Evolutionary conservation across 2,113 vertebrate genomes (phyloP).

Genomic region (Pterocles burchelli): DNA sequence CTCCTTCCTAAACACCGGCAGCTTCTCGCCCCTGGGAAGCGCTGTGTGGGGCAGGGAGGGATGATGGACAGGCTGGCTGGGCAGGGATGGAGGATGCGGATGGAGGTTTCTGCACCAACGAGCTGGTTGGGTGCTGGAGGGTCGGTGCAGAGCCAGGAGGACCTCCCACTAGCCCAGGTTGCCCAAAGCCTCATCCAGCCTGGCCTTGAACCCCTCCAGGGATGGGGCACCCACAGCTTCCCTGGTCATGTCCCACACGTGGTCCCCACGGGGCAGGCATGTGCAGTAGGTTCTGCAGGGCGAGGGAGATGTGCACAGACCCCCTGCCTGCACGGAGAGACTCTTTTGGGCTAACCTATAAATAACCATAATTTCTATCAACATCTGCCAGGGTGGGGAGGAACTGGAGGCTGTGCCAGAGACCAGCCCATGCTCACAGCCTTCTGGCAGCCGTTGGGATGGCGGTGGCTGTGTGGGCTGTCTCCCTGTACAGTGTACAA

Average conservation of each 20-base stretch:
- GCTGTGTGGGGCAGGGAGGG: neutral
- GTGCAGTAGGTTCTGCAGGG: neutral
- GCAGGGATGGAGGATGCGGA: neutral
- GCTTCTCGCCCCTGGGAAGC: neutral
- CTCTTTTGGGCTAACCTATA: slow-evolving; percentile 6
- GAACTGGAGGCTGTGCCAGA: slow-evolving; percentile 42
- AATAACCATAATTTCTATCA: slow-evolving; percentile 42
- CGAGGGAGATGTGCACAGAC: neutral
- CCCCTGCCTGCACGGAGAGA: neutral
- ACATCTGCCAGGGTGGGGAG: slow-evolving; percentile 39
- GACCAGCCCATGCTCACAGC: slow-evolving; percentile 38
- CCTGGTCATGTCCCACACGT: neutral
- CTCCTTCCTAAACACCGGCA: neutral
- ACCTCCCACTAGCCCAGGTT: neutral
- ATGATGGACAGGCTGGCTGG: neutral
- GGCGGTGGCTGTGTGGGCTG: slow-evolving; percentile 34
- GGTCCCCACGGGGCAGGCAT: neutral
- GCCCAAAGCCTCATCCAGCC: no score
- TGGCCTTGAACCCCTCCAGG: no score
- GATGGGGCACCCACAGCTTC: no score
- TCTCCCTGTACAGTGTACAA: slow-evolving; percentile 44
- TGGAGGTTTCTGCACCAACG: neutral
- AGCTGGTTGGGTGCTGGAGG: neutral
- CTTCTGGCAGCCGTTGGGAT: slow-evolving; percentile 36
- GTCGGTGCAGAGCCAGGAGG: neutral